These are phyloP conservation scores for Tetrapedia diversipes DNA, from an alignment of 2,888 invertebrate species.

Conservation along the genomic window DNA sequence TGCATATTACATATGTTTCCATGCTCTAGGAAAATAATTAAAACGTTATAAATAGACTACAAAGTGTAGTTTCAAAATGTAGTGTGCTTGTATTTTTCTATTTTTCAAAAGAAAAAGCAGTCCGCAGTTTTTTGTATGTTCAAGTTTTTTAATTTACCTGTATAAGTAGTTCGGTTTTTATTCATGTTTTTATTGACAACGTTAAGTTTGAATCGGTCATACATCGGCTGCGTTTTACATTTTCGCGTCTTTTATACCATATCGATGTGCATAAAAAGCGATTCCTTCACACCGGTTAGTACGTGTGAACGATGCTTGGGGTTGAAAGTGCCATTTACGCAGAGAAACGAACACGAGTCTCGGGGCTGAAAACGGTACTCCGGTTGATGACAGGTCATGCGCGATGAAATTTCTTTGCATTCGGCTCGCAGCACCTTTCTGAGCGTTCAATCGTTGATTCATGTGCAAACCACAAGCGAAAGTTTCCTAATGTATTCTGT, in stretches of 20 bases:
- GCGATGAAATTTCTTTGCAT: conserved; percentile 12
- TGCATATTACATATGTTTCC: no score
- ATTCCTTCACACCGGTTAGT: conserved; percentile 1
- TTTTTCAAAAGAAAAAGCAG: no score
- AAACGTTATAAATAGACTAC: no score
- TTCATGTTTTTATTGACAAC: no score
- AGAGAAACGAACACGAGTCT: conserved; percentile 7
- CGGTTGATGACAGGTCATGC: conserved; percentile 19
- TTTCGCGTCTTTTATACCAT: conserved; percentile 1
- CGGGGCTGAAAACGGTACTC: conserved; percentile 27
- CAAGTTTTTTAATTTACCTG: no score
- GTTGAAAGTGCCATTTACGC: conserved; percentile 32
- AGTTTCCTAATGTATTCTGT: conserved; percentile 39
- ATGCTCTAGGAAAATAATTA: no score
- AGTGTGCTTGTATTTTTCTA: no score
- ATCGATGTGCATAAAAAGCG: conserved; percentile 6
- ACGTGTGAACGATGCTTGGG: conserved; percentile 22
- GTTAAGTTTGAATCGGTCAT: no score
- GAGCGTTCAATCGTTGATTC: conserved; percentile 7
- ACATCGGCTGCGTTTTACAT: conserved; percentile 3
- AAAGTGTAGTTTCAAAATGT: no score
- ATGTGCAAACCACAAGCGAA: neutral
- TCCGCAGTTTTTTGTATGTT: no score
- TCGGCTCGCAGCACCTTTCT: neutral
- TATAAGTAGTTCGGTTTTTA: no score